Evolutionary conservation across 2,113 vertebrate species (phyloP).

Genomic region (Emydocephalus ijimae): DNA sequence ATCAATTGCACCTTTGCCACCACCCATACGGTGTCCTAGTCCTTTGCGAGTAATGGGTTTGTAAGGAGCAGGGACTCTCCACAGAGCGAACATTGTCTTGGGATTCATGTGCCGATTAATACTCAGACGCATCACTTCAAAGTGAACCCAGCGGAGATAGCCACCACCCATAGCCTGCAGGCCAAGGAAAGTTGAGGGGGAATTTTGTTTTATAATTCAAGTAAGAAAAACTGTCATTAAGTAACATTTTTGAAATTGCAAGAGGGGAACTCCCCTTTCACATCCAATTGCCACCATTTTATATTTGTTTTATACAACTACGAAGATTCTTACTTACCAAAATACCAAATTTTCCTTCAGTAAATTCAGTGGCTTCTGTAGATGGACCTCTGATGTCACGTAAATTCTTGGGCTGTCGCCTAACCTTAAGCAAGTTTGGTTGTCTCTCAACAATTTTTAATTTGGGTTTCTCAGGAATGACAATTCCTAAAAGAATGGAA

Average conservation of each 20-base stretch:
- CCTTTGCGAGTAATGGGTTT: conserved; percentile 88
- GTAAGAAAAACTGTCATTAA: background rate
- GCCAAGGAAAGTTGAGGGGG: background rate
- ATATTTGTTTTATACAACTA: background rate
- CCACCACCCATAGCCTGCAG: conserved; percentile 87
- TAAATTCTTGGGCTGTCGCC: conserved; percentile 77
- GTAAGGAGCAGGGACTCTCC: conserved; percentile 80
- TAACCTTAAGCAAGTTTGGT: conserved; percentile 80
- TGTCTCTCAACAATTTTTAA: conserved; percentile 86
- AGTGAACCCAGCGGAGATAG: conserved; percentile 91
- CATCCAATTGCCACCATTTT: background rate
- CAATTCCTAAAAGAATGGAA: conserved; percentile 67
- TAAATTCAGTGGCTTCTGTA: conserved; percentile 70
- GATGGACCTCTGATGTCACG: conserved; percentile 86
- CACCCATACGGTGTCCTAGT: conserved; percentile 93
- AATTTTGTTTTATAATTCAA: background rate
- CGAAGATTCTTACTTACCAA: conserved; percentile 74
- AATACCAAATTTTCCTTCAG: conserved; percentile 81
- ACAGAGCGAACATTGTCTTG: conserved; percentile 81
- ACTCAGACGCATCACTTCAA: conserved; percentile 94
- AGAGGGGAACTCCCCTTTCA: background rate
- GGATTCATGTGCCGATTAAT: conserved; percentile 84
- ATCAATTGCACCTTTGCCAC: conserved; percentile 91
- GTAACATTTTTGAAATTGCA: background rate
- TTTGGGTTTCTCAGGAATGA: conserved; percentile 81